These are phyloP conservation scores for Zapus hudsonius DNA, from an alignment of 2,113 vertebrate species.

Conservation along the genomic window DNA sequence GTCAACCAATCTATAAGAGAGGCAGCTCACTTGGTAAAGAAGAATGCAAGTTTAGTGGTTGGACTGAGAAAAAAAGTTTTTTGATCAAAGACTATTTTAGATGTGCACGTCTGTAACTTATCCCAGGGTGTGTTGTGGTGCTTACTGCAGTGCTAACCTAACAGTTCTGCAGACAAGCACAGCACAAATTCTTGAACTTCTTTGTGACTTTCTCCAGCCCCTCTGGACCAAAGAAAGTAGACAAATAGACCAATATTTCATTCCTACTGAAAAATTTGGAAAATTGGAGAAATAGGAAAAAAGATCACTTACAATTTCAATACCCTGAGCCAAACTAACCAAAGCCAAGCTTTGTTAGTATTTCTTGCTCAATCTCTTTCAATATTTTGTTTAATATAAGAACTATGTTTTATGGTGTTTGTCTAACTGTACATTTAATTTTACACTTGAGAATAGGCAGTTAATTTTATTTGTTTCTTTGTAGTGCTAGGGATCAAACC, in stretches of 20 bases:
- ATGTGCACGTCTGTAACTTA: slow-evolving; percentile 14
- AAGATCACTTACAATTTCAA: not conserved
- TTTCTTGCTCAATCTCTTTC: not conserved
- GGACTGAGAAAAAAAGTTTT: not conserved
- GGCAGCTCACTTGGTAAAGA: not conserved
- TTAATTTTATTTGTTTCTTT: not conserved
- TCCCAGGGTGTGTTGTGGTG: not conserved
- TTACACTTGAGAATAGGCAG: slow-evolving; percentile 1
- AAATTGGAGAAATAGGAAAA: slow-evolving; percentile 14
- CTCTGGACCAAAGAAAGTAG: slow-evolving; percentile 5
- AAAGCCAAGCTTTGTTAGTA: not conserved
- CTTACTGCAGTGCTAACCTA: not conserved
- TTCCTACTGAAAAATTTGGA: not conserved
- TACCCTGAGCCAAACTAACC: not conserved
- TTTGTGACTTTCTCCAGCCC: not conserved
- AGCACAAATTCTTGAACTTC: slow-evolving; percentile 22
- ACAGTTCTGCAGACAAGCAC: not conserved
- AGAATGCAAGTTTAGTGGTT: not conserved
- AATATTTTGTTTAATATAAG: not conserved
- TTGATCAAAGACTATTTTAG: slow-evolving; percentile 23
- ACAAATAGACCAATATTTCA: not conserved
- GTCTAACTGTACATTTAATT: slow-evolving; percentile 22
- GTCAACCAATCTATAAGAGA: not conserved
- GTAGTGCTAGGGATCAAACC: not conserved
- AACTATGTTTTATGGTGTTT: not conserved